phyloP scores from a whole-genome alignment of 2,888 invertebrate species.

The Sinelater perroti region DNA sequence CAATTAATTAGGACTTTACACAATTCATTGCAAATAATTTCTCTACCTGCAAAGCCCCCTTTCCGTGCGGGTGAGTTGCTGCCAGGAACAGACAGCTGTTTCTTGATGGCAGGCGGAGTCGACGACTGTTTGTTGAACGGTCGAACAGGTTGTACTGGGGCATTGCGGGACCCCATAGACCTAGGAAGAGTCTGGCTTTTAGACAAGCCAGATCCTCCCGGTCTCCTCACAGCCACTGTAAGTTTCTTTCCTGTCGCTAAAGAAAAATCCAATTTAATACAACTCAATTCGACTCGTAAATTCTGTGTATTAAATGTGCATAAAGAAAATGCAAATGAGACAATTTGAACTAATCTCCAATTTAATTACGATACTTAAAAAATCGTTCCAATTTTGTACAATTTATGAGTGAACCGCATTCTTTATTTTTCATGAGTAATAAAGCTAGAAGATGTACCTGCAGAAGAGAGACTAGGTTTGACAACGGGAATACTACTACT shows the following conservation, averaged over 20 bases:
- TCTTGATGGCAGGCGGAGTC: constrained; percentile 86
- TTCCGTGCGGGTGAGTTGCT: constrained; percentile 70
- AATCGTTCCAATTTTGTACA: too few species aligned
- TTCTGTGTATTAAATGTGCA: too few species aligned
- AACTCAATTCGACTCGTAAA: too few species aligned
- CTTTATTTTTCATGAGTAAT: too few species aligned
- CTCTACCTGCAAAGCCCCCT: constrained; percentile 40
- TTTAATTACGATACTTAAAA: too few species aligned
- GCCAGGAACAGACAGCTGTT: constrained; percentile 77
- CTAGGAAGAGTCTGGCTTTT: constrained; percentile 88
- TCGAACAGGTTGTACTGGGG: constrained; percentile 62
- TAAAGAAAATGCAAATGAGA: too few species aligned
- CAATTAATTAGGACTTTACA: too few species aligned
- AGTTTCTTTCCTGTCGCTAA: constrained; percentile 86
- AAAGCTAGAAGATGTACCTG: constrained; percentile 50
- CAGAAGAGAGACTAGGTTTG: constrained; percentile 53
- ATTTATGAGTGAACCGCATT: too few species aligned
- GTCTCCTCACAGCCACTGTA: constrained; percentile 76
- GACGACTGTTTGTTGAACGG: constrained; percentile 76
- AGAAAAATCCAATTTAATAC: too few species aligned
- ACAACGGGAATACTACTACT: constrained; percentile 57
- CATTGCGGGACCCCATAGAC: constrained; percentile 75
- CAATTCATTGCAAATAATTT: too few species aligned
- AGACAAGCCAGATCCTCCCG: constrained; percentile 71
- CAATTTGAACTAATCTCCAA: too few species aligned